Base-by-base conservation (phyloP, 2,888 invertebrate genomes). In the Agrochola lota region DNA sequence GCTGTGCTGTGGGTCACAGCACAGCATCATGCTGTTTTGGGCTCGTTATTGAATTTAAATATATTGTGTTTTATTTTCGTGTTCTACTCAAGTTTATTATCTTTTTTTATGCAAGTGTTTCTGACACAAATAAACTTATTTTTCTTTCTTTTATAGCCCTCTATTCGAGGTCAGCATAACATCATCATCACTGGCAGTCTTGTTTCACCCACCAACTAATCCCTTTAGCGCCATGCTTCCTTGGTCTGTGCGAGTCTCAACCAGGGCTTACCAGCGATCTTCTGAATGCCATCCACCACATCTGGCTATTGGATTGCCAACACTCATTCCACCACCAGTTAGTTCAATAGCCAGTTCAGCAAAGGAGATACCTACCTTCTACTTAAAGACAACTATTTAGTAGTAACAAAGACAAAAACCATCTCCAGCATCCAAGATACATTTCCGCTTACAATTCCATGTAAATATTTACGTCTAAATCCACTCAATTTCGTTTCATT, bases 401-500 rank as follows among this genome's bases (percentile, higher is more conserved):
- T 35, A 35, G 7, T 23, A 35, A 20, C 15, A 43, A n/a, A 64
- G 17, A 60, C 23, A 74, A 52, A 43, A 43, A 76, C 74, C 52
- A 52, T n/a, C 52, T 20, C 30, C 9, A 77, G 8, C 20, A 11
- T 63, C 6, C 40, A 60, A 60, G 59, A 78, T 30, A 80, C 46
- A 62, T 68, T 79, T 71, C 72, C 46, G 81, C 57, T 80, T 40
- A 71, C 55, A 20, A 40, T 30, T 63, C 57, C 17, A 64, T 40
- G 59, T 43, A 78, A 74, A 81, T 81, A 78, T 81, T 78, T 73
- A 78, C 73, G 12, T 78, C 4, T 35, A 70, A 52, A 78, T 66
- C 59, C 43, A 81, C 40, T 59, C 57, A 43, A 43, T 66, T 52
- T 52, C 20, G 60, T 35, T 52, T 17, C n/a, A 66, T 49, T 60